Conservation (phyloP, 2,113 vertebrate species). For the Grammomys dolichurus region DNA sequence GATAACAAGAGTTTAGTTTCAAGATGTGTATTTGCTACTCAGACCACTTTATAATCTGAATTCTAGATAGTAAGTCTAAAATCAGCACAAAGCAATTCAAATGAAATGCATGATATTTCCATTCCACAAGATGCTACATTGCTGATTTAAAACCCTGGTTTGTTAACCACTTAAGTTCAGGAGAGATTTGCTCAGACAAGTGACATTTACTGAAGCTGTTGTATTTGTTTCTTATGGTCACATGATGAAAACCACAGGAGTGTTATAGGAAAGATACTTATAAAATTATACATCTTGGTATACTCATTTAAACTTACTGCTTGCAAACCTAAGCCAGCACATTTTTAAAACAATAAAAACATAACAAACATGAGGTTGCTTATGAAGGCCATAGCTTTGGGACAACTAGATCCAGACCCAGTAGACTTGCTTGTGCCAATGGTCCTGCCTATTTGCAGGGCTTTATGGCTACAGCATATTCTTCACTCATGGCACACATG, state of each 20-base stretch:
- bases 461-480: constrained; percentile 98
- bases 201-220: constrained; percentile 84
- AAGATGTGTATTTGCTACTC: constrained; percentile 83
- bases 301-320: constrained; percentile 91
- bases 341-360: constrained; percentile 88
- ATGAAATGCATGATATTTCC: constrained; percentile 65
- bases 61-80: constrained; percentile 50
- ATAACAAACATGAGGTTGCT: constrained; percentile 93
- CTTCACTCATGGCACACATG: constrained; percentile 98
- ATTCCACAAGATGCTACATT: constrained; percentile 77
- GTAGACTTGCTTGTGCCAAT: constrained; percentile 88
- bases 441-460: constrained; percentile 93
- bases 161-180: constrained; percentile 67
- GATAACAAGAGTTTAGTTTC: constrained; percentile 86
- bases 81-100: constrained; percentile 65
- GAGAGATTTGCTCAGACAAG: constrained; percentile 86
- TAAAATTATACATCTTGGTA: constrained; percentile 91
- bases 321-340: constrained; percentile 88
- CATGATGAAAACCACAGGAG: constrained; percentile 92
- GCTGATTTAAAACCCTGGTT: constrained; percentile 85
- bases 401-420: constrained; percentile 93
- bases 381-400: constrained; percentile 98
- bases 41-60: constrained; percentile 81
- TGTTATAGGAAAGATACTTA: constrained; percentile 90
- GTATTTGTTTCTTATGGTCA: constrained; percentile 84